These are phyloP conservation scores for Lophius americanus DNA, from an alignment of 2,797 vertebrate species.

Conservation along the genomic window DNA sequence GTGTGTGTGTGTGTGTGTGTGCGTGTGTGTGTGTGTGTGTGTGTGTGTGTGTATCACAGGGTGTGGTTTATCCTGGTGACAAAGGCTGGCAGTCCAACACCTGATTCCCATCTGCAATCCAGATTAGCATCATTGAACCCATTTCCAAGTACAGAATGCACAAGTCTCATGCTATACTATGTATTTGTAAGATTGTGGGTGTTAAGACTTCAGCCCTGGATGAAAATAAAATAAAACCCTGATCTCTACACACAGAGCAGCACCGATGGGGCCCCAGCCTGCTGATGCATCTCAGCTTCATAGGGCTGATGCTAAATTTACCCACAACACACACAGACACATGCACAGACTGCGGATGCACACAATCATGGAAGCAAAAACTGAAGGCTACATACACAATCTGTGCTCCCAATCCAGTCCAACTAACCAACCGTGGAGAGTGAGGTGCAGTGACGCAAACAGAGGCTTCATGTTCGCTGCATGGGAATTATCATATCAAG, in stretches of 20 bases:
- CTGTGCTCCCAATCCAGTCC: conserved; percentile 41
- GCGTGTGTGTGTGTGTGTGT: too few species aligned
- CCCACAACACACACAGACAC: conserved; percentile 7
- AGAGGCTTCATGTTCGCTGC: conserved; percentile 61
- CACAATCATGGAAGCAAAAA: conserved; percentile 39
- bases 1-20: too few species aligned
- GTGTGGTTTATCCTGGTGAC: too few species aligned
- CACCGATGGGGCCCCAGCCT: neutral
- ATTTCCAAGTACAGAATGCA: conserved; percentile 25
- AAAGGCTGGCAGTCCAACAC: too few species aligned
- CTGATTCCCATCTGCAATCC: too few species aligned
- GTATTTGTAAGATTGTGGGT: too few species aligned
- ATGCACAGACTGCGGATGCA: conserved; percentile 32
- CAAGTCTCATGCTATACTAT: conserved; percentile 13
- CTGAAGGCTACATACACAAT: conserved; percentile 33
- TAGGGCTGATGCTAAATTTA: conserved; percentile 6
- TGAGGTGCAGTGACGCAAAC: conserved; percentile 60
- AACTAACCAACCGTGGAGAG: conserved; percentile 39
- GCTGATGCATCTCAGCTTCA: conserved; percentile 16
- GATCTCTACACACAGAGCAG: conserved; percentile 21
- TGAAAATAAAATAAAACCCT: conserved; percentile 26
- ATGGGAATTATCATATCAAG: conserved; percentile 78
- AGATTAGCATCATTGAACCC: conserved; percentile 28
- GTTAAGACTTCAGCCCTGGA: conserved; percentile 13
- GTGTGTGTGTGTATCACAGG: too few species aligned